Evolutionary conservation across 2,113 vertebrate genomes (phyloP), one percentile per base, ranked within the genome.

Genomic region (Mus pahari): DNA sequence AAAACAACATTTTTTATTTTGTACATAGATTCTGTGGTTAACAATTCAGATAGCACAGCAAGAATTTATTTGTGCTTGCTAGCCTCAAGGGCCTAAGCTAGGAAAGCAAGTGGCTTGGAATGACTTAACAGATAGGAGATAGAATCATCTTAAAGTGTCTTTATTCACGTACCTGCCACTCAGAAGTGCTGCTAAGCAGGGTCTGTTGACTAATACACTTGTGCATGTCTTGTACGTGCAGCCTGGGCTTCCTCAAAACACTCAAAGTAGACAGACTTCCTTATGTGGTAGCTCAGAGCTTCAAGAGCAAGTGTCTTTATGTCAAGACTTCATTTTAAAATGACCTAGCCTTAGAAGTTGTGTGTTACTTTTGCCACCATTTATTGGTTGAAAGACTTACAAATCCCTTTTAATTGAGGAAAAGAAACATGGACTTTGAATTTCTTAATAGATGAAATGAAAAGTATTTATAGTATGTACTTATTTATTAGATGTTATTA

Each of bases 1-100:
- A 70, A 94, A 71, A 60, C 92, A 70, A 48, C 28, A 39, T 58
- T 84, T 96, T 82, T 87, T 74, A 36, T 92, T 95, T 95, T 89
- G 55, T 70, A 64, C 58, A 31, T 6, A 62, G 75, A 16, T 88
- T 79, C 45, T 92, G 9, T 90, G 39, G 31, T 94, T 17, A 82
- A 9, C 36, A 87, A 71, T 90, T 88, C 55, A 79, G 55, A 92
- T 19, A 75, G 48, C n/a, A 70, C 7, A 45, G 2, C 4, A 58
- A 62, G 79, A 78, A 73, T 24, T 90, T 89, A 31, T 66, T 77
- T 88, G 70, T 92, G n/a, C 8, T 94, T 55, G 62, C 33, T 42
- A 31, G 0, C 64, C 26, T 73, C 86, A 48, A 84, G 58, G 42
- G 11, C 50, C 64, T 91, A 36, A 58, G 26, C 86, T 70, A 31